A percentile compares a stretch with the other conserved stretches of the same genome.
Conservation (phyloP, 1,140 invertebrate species). For the Lysiphlebus fabarum region DNA sequence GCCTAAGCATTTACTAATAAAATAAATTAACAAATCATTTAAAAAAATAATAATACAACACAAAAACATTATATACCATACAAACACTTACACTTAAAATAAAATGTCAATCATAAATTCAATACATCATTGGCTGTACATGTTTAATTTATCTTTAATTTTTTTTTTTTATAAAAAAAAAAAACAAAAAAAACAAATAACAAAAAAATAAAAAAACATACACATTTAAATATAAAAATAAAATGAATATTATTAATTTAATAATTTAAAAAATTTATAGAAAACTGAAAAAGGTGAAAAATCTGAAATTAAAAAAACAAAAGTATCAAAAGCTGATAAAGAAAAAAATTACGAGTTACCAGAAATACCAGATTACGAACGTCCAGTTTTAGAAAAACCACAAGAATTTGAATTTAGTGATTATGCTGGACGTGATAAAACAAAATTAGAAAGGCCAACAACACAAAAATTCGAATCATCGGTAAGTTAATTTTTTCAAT, state of each 20-base stretch:
- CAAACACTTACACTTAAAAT: too few relatives aligned
- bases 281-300: conserved; percentile 50
- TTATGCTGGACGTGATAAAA: conserved; percentile 42
- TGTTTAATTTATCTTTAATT: too few relatives aligned
- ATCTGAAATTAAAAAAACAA: conserved; percentile 43
- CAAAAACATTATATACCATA: too few relatives aligned
- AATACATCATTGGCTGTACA: too few relatives aligned
- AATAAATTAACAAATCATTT: too few relatives aligned
- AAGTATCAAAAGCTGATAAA: conserved; percentile 49
- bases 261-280: conserved; percentile 27
- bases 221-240: conserved; percentile 11
- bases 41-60: too few relatives aligned
- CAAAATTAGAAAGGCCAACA: conserved; percentile 46
- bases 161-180: too few relatives aligned
- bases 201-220: neutral
- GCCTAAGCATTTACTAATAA: too few relatives aligned
- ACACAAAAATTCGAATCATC: conserved; percentile 53
- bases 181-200: too few relatives aligned
- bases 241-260: neutral
- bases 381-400: conserved; percentile 65
- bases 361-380: conserved; percentile 73
- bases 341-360: conserved; percentile 64
- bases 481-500: conserved; percentile 36
- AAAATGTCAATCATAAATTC: too few relatives aligned
- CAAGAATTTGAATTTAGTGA: conserved; percentile 51